A percentile compares a stretch with the other conserved stretches of the same genome.
These are phyloP conservation scores for Pandemis corylana DNA, from an alignment of 2,888 invertebrate species.

Conservation along the genomic window DNA sequence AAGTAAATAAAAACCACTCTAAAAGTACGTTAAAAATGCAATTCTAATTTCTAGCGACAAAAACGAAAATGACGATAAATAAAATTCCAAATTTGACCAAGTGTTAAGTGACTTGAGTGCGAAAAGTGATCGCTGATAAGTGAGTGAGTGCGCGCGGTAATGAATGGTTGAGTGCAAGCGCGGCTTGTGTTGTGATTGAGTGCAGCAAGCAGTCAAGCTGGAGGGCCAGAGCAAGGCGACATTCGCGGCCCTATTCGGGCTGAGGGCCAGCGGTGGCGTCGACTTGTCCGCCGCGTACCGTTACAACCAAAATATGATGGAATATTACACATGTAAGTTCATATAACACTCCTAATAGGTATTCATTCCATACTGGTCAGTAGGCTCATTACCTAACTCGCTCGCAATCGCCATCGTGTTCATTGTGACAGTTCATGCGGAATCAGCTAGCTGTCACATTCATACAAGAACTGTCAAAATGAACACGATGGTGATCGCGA, in stretches of 20 bases:
- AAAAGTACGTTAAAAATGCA: neutral
- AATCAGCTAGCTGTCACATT: no score
- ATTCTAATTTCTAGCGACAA: neutral
- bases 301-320: constrained; percentile 99
- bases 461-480: no score
- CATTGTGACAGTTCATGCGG: no score
- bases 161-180: constrained; percentile 48
- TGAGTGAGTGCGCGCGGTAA: constrained; percentile 32
- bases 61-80: neutral
- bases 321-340: constrained; percentile 97
- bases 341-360: neutral
- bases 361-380: no score
- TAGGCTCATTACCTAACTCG: no score
- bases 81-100: neutral
- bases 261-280: constrained; percentile 90
- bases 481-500: no score
- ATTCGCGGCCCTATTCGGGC: constrained; percentile 87
- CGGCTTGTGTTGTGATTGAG: constrained; percentile 56
- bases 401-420: no score
- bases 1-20: neutral
- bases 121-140: neutral
- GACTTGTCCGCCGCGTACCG: constrained; percentile 97
- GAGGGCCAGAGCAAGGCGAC: constrained; percentile 87
- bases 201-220: constrained; percentile 81
- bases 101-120: constrained; percentile 14